Evolutionary conservation across 2,888 invertebrate species (phyloP), one percentile per base, ranked within the genome.

Genomic region (Fragum sueziense): DNA sequence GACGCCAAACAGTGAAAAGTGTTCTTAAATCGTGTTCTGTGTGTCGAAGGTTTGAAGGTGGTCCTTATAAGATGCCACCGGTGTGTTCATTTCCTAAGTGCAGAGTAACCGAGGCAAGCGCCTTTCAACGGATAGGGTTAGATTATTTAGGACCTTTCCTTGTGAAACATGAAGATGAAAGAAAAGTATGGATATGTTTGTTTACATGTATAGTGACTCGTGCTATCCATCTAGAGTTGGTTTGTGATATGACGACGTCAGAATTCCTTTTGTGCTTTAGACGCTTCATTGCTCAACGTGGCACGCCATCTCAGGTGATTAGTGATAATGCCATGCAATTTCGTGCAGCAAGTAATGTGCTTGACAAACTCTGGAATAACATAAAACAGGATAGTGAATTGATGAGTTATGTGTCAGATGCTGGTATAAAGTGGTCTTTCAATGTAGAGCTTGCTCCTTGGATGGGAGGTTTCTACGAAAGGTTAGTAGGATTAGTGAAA

Each of bases 401-500:
- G n/a, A n/a, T n/a, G n/a, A 68, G 25, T n/a, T 80, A 77, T 47
- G 41, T 62, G 20, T 73, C 77, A 7, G 62, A 59, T 17, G 41
- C 41, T 25, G 67, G 70, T 4, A 76, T 70, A 22, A 73, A 54
- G 17, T 80, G 76, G 72, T 37, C 34, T 0, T 80, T 73, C 41
- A 79, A 70, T 6, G 61, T 79, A 31, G 71, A 82, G 54, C 62
- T 74, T 25, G 74, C 79, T 34, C 79, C 72, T 20, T 82, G 79
- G 74, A 77, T 74, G 67, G 80, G 74, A 25, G 80, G 80, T 3
- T 80, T 70, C 37, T 77, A 80, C 41, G 80, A 77, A 61, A 59
- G 80, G 37, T 69, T 80, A 31, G 70, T 80, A 9, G 72, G 77
- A 25, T 27, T 77, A 17, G 74, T 74, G 2, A 80, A 80, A 54